A percentile compares a stretch with the other conserved stretches of the same genome.
phyloP scores from a whole-genome alignment of 2,888 invertebrate species.

The Eumerus sabulonum region DNA sequence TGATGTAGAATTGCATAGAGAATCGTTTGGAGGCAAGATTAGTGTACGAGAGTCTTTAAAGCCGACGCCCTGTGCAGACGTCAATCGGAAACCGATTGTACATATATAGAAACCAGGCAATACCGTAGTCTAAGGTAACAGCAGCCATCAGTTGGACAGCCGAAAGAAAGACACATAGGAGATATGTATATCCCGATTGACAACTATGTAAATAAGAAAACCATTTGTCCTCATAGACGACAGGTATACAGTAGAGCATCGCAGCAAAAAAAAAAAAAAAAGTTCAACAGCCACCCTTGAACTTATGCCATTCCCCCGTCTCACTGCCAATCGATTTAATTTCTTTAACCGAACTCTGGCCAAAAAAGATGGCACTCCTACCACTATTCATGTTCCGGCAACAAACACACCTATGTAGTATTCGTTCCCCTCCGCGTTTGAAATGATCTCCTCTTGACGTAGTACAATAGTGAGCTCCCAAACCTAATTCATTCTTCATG shows the following conservation, averaged over 20 bases:
- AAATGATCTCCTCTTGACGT: constrained; percentile 25
- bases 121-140: no score
- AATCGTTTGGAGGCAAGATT: no score
- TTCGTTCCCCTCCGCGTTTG: not conserved
- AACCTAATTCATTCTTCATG: constrained; percentile 39
- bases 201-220: no score
- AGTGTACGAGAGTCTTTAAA: no score
- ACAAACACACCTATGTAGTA: constrained; percentile 51
- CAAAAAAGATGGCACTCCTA: not conserved
- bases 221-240: no score
- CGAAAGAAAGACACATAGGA: no score
- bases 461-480: constrained; percentile 37
- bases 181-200: no score
- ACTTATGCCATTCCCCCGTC: constrained; percentile 10
- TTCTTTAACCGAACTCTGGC: constrained; percentile 29
- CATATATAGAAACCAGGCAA: no score
- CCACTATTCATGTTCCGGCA: constrained; percentile 10
- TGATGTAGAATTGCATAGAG: no score
- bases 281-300: constrained; percentile 41
- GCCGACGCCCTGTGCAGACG: no score
- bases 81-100: no score
- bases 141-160: no score
- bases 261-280: not conserved
- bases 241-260: not conserved
- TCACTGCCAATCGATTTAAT: constrained; percentile 32